phyloP scores from a whole-genome alignment of 2,888 invertebrate genomes.

The Gari tellinella region DNA sequence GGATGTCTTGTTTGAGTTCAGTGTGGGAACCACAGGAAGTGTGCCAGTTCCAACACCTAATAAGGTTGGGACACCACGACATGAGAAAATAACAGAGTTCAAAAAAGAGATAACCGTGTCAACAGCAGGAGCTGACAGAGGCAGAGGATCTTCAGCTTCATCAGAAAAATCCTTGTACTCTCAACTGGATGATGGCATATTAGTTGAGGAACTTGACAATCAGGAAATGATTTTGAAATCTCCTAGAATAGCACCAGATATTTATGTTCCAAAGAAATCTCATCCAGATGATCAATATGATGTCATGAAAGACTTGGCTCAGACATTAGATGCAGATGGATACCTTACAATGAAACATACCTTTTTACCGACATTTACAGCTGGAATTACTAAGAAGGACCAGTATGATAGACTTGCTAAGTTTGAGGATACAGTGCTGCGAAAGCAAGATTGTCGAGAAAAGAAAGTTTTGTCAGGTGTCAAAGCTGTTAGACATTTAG shows the following conservation, averaged over 20 bases:
- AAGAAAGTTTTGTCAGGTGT: slow-evolving; percentile 78
- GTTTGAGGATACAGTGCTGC: slow-evolving; percentile 76
- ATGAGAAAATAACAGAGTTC: slow-evolving; percentile 47
- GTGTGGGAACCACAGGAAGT: slow-evolving; percentile 77
- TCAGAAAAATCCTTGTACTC: slow-evolving; percentile 70
- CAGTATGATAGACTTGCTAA: slow-evolving; percentile 76
- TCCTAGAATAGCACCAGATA: slow-evolving; percentile 33
- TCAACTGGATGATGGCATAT: slow-evolving; percentile 75
- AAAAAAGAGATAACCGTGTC: slow-evolving; percentile 28
- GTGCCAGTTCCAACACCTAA: slow-evolving; percentile 59
- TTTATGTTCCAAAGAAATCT: slow-evolving; percentile 28
- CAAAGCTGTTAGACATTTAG: slow-evolving; percentile 77
- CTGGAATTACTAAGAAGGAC: slow-evolving; percentile 80
- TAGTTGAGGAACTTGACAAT: slow-evolving; percentile 76
- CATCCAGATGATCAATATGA: slow-evolving; percentile 54
- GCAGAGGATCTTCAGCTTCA: slow-evolving; percentile 37
- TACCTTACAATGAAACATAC: slow-evolving; percentile 68
- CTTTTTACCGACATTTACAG: slow-evolving; percentile 73
- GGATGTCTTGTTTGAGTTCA: slow-evolving; percentile 77
- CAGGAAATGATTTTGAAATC: slow-evolving; percentile 72
- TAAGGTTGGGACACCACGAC: slow-evolving; percentile 40
- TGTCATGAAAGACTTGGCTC: slow-evolving; percentile 56
- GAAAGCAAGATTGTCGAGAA: slow-evolving; percentile 76
- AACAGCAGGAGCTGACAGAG: neutral
- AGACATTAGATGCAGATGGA: slow-evolving; percentile 59